These are phyloP conservation scores for Nasonia oneida DNA, from an alignment of 2,888 invertebrate genomes.

Conservation along the genomic window DNA sequence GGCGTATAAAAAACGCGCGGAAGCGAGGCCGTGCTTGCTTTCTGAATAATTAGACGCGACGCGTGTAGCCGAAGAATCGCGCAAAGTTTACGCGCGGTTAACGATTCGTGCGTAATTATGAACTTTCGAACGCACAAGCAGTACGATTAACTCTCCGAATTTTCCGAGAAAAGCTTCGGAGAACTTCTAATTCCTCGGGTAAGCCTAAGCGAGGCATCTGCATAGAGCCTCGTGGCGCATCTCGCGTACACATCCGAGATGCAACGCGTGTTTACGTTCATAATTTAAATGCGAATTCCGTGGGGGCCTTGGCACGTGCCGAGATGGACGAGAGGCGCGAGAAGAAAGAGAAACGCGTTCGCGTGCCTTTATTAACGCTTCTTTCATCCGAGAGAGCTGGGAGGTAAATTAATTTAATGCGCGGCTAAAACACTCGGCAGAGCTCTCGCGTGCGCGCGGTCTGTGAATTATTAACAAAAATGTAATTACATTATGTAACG, in stretches of 20 bases:
- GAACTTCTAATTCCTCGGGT: not conserved
- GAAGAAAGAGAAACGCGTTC: constrained; percentile 1
- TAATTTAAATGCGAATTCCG: constrained; percentile 54
- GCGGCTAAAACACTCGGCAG: constrained; percentile 59
- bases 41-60: not conserved
- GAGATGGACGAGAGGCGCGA: not conserved
- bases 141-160: too few species aligned
- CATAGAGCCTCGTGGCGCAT: not conserved
- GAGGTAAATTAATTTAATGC: constrained; percentile 65
- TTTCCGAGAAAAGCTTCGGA: too few species aligned
- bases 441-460: constrained; percentile 49
- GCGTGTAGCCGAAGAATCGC: not conserved
- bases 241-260: not conserved
- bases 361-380: constrained; percentile 61
- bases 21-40: not conserved
- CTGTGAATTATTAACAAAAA: constrained; percentile 59
- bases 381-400: constrained; percentile 56
- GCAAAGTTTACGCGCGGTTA: not conserved
- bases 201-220: not conserved
- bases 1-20: not conserved
- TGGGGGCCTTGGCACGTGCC: not conserved
- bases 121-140: not conserved
- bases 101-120: not conserved
- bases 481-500: constrained; percentile 60
- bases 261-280: constrained; percentile 45